Evolutionary conservation across 1,140 invertebrate genomes (phyloP).

Genomic region (Drosophila micromelanica): DNA sequence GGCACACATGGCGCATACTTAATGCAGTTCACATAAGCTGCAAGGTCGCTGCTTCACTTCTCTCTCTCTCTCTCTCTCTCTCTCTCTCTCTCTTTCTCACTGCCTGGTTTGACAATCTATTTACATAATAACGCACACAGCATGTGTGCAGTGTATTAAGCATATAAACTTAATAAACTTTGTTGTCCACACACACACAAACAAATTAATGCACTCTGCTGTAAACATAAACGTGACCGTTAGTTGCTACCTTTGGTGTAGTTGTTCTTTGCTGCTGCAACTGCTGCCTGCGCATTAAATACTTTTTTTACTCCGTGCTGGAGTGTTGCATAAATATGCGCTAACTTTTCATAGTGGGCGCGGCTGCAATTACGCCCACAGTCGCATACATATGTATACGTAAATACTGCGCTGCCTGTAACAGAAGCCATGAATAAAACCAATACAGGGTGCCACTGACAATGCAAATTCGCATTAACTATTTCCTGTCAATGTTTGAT

Average conservation of each 20-base stretch:
- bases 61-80: no score
- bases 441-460: slow-evolving; percentile 24
- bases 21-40: slow-evolving; percentile 43
- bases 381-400: slow-evolving; percentile 18
- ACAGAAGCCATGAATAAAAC: slow-evolving; percentile 39
- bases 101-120: slow-evolving; percentile 59
- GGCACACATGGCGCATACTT: slow-evolving; percentile 42
- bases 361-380: slow-evolving; percentile 59
- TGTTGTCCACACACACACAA: slow-evolving; percentile 33
- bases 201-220: slow-evolving; percentile 49
- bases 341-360: slow-evolving; percentile 45
- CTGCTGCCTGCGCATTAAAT: slow-evolving; percentile 44
- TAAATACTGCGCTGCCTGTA: slow-evolving; percentile 30
- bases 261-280: slow-evolving; percentile 20
- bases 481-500: no score
- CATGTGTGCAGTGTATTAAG: slow-evolving; percentile 42
- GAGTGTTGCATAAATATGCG: slow-evolving; percentile 56
- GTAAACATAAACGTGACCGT: slow-evolving; percentile 50
- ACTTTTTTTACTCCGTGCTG: slow-evolving; percentile 34
- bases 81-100: no score
- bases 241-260: slow-evolving; percentile 26
- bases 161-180: slow-evolving; percentile 74
- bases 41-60: slow-evolving; percentile 27
- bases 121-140: slow-evolving; percentile 60
- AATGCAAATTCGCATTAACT: no score